Evolutionary conservation across 1,140 invertebrate genomes (phyloP).

Genomic region (Lordiphosa collinella): DNA sequence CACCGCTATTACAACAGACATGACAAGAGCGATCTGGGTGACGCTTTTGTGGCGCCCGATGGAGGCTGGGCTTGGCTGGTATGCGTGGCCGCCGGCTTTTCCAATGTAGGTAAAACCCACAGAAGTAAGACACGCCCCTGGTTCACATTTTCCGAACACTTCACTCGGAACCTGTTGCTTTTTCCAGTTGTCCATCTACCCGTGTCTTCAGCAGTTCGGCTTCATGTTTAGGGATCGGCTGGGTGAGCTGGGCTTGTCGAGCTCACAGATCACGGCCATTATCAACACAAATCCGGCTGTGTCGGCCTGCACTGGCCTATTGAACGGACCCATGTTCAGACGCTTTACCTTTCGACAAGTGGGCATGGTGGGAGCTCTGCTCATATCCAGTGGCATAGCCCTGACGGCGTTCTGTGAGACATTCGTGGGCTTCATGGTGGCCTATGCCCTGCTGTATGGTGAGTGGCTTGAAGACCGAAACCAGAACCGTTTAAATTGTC

Average conservation of each 20-base stretch:
- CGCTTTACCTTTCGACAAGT: slow-evolving; percentile 84
- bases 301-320: slow-evolving; percentile 83
- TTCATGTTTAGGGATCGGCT: slow-evolving; percentile 84
- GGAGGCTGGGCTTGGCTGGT: slow-evolving; percentile 78
- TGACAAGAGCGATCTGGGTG: slow-evolving; percentile 73
- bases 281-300: slow-evolving; percentile 85
- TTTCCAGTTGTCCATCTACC: slow-evolving; percentile 82
- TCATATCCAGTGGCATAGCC: slow-evolving; percentile 81
- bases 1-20: slow-evolving; percentile 47
- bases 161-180: neutral
- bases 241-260: slow-evolving; percentile 81
- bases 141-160: neutral
- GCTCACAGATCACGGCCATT: slow-evolving; percentile 83
- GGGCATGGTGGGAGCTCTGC: slow-evolving; percentile 81
- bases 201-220: slow-evolving; percentile 85
- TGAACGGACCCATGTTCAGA: slow-evolving; percentile 85
- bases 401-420: slow-evolving; percentile 82
- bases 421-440: slow-evolving; percentile 82
- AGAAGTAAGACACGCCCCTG: neutral
- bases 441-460: slow-evolving; percentile 83
- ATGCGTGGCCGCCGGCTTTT: slow-evolving; percentile 70
- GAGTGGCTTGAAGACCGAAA: slow-evolving; percentile 29
- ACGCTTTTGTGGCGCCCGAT: slow-evolving; percentile 74
- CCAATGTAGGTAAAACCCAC: slow-evolving; percentile 62
- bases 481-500: slow-evolving; percentile 9